These are phyloP conservation scores for Corapipo altera DNA, from an alignment of 2,113 vertebrate genomes.

Conservation along the genomic window DNA sequence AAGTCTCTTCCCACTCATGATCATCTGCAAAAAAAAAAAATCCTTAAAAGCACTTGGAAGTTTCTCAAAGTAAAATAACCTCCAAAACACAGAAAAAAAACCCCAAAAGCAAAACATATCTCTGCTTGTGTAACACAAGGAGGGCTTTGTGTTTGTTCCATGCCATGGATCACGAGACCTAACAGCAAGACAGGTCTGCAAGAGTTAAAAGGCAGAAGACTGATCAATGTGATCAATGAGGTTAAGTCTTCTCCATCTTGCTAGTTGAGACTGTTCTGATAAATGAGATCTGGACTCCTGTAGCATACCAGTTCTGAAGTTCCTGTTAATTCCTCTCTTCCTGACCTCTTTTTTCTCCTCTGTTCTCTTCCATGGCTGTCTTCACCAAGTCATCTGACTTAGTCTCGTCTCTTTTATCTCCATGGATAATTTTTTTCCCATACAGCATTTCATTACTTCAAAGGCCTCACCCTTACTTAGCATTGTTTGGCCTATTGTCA, in stretches of 20 bases:
- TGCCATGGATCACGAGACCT: neutral
- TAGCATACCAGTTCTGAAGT: neutral
- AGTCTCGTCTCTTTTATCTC: neutral
- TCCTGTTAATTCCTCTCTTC: neutral
- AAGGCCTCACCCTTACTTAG: neutral
- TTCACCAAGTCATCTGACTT: neutral
- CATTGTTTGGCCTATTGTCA: neutral
- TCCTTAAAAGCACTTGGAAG: neutral
- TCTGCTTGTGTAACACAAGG: neutral
- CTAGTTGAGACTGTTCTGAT: neutral
- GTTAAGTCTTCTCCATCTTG: neutral
- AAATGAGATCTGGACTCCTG: neutral
- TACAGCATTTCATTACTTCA: neutral
- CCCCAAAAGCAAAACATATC: neutral
- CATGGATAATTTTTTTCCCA: neutral
- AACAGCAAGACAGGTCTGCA: neutral
- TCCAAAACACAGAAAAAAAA: rapidly evolving
- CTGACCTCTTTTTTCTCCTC: neutral
- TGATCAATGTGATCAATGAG: neutral
- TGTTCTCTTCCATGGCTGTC: neutral
- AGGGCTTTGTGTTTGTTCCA: neutral
- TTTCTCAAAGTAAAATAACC: neutral
- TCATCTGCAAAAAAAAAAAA: neutral
- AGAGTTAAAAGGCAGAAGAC: neutral
- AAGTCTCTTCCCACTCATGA: neutral